Evolutionary conservation across 2,113 vertebrate species (phyloP).

Genomic region (Erinaceus europaeus): DNA sequence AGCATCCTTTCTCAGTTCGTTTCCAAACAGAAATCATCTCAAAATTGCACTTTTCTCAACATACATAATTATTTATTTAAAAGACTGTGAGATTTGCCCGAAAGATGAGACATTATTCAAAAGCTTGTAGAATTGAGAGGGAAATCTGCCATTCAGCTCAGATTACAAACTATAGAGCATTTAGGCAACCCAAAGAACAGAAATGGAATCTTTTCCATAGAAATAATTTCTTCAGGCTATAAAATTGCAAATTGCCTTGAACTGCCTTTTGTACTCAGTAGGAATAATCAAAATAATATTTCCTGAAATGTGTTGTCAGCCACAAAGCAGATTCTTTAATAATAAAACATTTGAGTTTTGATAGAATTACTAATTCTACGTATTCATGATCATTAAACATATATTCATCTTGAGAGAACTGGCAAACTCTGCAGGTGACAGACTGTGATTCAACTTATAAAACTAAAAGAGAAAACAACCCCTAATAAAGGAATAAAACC

Average conservation of each 20-base stretch:
- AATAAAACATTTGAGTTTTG: slow-evolving; percentile 2
- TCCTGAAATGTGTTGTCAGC: slow-evolving; percentile 14
- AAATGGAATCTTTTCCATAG: background rate
- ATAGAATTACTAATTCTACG: slow-evolving; percentile 39
- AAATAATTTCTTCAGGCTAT: slow-evolving; percentile 54
- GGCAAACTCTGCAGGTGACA: background rate
- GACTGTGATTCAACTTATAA: background rate
- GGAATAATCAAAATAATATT: slow-evolving; percentile 59
- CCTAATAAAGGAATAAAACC: background rate
- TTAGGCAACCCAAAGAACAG: background rate
- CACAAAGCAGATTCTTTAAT: slow-evolving; percentile 33
- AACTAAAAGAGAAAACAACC: background rate
- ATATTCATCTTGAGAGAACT: background rate
- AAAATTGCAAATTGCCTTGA: slow-evolving; percentile 62
- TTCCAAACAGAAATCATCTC: background rate
- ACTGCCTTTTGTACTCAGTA: slow-evolving; percentile 39
- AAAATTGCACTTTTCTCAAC: slow-evolving; percentile 1
- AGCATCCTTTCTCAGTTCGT: background rate
- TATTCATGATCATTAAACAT: slow-evolving; percentile 38
- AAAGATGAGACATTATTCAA: slow-evolving; percentile 2
- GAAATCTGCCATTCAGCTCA: background rate
- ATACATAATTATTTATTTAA: slow-evolving; percentile 28
- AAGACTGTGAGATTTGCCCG: background rate
- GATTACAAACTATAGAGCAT: background rate
- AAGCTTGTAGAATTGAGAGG: background rate